These are phyloP conservation scores for Epinephelus fuscoguttatus DNA, from an alignment of 2,113 vertebrate species.

Conservation along the genomic window DNA sequence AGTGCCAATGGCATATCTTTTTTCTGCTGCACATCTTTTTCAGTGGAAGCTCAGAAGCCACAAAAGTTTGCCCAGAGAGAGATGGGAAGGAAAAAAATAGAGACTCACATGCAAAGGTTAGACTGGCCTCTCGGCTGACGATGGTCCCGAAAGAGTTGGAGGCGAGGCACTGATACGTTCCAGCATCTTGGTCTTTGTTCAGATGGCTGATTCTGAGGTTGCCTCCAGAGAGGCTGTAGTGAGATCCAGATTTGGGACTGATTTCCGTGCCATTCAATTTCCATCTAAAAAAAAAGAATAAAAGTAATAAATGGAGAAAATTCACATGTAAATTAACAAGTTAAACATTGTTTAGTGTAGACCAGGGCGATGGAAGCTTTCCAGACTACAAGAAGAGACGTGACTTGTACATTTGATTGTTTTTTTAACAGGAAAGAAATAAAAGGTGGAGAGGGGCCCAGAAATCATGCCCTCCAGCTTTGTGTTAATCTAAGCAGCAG, in stretches of 20 bases:
- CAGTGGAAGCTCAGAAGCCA: slow-evolving; percentile 11
- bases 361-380: slow-evolving; percentile 6
- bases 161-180: slow-evolving; percentile 95
- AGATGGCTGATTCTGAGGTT: slow-evolving; percentile 94
- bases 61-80: slow-evolving; percentile 31
- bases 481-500: slow-evolving; percentile 72
- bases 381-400: background rate
- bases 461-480: slow-evolving; percentile 53
- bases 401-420: slow-evolving; percentile 42
- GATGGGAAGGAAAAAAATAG: background rate
- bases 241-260: slow-evolving; percentile 89
- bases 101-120: slow-evolving; percentile 97
- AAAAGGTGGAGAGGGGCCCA: slow-evolving; percentile 33
- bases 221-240: slow-evolving; percentile 92
- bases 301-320: background rate
- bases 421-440: slow-evolving; percentile 39
- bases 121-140: slow-evolving; percentile 92
- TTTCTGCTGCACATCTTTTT: slow-evolving; percentile 14
- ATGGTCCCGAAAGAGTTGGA: slow-evolving; percentile 95
- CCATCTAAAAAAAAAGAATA: slow-evolving; percentile 87
- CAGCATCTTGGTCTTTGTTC: slow-evolving; percentile 91
- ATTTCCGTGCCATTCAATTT: slow-evolving; percentile 93
- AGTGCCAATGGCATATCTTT: background rate
- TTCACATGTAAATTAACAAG: slow-evolving; percentile 30
- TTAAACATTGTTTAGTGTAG: slow-evolving; percentile 20